phyloP scores from a whole-genome alignment of 2,888 invertebrate genomes.

The Tillus elongatus region DNA sequence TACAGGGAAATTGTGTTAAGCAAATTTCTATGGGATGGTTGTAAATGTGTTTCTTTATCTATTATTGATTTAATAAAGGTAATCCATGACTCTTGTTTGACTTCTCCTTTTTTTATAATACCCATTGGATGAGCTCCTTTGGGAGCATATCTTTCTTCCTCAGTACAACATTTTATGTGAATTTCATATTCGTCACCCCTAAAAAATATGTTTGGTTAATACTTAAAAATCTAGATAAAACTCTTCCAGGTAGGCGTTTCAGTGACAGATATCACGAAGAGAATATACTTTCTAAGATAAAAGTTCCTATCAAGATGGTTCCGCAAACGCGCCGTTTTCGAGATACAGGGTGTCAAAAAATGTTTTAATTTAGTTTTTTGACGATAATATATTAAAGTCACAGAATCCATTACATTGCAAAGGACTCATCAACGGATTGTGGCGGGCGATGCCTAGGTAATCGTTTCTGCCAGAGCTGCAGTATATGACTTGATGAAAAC shows the following conservation, averaged over 20 bases:
- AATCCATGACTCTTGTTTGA: conserved; percentile 79
- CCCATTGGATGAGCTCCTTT: conserved; percentile 65
- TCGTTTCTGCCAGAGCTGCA: no score
- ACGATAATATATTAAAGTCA: no score
- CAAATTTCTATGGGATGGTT: conserved; percentile 50
- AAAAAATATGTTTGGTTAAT: no score
- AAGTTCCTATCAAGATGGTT: no score
- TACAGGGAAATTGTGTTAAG: conserved; percentile 59
- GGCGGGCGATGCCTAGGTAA: no score
- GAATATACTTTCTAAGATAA: conserved; percentile 5
- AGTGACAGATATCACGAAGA: background rate
- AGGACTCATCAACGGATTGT: no score
- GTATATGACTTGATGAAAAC: no score
- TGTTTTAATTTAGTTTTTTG: no score
- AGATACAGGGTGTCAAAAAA: no score
- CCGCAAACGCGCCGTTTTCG: no score
- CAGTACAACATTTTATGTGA: conserved; percentile 78
- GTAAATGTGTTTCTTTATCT: conserved; percentile 48
- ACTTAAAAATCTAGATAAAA: conserved; percentile 5
- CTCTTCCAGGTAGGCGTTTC: background rate
- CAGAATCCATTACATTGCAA: no score
- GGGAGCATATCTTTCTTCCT: conserved; percentile 82
- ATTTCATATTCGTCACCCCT: conserved; percentile 66
- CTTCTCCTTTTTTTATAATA: conserved; percentile 70
- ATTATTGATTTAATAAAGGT: conserved; percentile 60